A percentile compares a stretch with the other conserved stretches of the same genome.
These are phyloP conservation scores for Sebastes steindachneri DNA, from an alignment of 2,797 vertebrate species.

Conservation along the genomic window DNA sequence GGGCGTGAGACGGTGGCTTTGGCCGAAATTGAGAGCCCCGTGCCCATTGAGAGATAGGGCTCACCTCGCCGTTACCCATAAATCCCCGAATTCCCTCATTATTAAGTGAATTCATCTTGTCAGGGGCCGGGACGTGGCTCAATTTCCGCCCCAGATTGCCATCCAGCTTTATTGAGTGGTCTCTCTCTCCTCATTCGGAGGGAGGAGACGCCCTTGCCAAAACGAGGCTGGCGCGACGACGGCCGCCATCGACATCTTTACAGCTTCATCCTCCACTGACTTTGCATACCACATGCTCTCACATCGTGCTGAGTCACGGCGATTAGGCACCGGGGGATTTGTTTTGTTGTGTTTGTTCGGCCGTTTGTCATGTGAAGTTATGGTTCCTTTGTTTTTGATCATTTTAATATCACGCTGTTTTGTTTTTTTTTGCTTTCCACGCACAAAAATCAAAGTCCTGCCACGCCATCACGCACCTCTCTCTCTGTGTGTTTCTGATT, in stretches of 20 bases:
- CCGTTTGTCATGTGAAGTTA: neutral
- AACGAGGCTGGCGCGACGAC: slow-evolving; percentile 38
- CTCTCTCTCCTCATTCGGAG: slow-evolving; percentile 31
- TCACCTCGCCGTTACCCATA: slow-evolving; percentile 42
- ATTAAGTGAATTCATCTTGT: slow-evolving; percentile 71
- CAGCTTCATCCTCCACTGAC: slow-evolving; percentile 60
- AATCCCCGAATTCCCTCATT: slow-evolving; percentile 67
- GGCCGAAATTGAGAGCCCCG: slow-evolving; percentile 22
- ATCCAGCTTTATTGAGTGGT: slow-evolving; percentile 60
- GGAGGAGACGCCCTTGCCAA: slow-evolving; percentile 64
- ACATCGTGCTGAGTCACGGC: slow-evolving; percentile 57
- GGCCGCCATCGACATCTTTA: slow-evolving; percentile 63
- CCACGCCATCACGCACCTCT: neutral
- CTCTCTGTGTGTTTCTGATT: neutral
- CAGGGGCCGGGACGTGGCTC: slow-evolving; percentile 45
- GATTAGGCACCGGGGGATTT: slow-evolving; percentile 9
- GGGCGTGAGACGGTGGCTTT: slow-evolving; percentile 45
- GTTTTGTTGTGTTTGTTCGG: slow-evolving; percentile 12
- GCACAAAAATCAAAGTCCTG: slow-evolving; percentile 1
- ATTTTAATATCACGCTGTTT: neutral
- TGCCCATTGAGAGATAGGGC: slow-evolving; percentile 34
- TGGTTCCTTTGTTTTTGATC: slow-evolving; percentile 4
- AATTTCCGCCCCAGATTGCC: slow-evolving; percentile 63
- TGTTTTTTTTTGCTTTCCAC: neutral
- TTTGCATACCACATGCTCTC: slow-evolving; percentile 45